phyloP scores from a whole-genome alignment of 1,140 invertebrate species.

The Heliconius melpomene region DNA sequence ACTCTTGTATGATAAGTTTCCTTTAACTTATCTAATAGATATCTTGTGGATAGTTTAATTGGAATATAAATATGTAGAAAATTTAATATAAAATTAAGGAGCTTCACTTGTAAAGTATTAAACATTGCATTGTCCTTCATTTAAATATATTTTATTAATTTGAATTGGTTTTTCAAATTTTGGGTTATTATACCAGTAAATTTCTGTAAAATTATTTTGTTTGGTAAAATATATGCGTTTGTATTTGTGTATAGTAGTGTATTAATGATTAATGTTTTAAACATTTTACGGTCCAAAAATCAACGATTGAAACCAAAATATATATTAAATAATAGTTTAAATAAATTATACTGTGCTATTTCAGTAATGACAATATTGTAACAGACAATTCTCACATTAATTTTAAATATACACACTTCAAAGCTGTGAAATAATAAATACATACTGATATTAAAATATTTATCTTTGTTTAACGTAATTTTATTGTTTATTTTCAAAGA shows the following conservation, averaged over 20 bases:
- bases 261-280: neutral
- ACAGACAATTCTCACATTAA: neutral
- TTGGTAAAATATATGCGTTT: no score
- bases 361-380: neutral
- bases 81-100: neutral
- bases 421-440: neutral
- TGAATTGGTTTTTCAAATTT: no score
- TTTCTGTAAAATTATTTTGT: no score
- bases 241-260: no score
- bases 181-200: no score
- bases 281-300: neutral
- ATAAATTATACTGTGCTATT: neutral
- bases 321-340: neutral
- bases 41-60: neutral
- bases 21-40: neutral
- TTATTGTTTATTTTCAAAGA: no score
- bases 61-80: conserved; percentile 3
- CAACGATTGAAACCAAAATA: no score
- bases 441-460: neutral
- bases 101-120: neutral
- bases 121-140: no score
- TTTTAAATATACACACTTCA: neutral
- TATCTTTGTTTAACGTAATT: no score
- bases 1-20: neutral
- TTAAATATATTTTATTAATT: no score